These are phyloP conservation scores for Chaetodon auriga DNA, from an alignment of 2,113 vertebrate genomes.

Conservation along the genomic window DNA sequence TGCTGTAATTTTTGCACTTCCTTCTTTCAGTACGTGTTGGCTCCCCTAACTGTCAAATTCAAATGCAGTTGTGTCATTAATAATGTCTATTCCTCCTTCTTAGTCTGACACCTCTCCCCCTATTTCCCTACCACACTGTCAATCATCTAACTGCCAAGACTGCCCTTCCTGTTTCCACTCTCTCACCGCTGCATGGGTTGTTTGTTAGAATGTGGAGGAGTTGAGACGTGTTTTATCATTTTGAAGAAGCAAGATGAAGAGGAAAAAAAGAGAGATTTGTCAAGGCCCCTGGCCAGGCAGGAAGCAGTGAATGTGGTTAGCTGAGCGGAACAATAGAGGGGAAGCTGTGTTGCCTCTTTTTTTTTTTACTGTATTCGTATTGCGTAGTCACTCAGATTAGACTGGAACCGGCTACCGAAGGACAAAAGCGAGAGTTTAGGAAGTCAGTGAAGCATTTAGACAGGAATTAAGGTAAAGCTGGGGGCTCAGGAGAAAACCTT, in stretches of 20 bases:
- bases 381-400: conserved; percentile 42
- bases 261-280: neutral
- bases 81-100: neutral
- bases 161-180: neutral
- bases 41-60: neutral
- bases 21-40: conserved; percentile 42
- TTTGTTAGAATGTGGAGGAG: neutral
- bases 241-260: neutral
- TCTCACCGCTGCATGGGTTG: accelerated
- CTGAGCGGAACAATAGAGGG: conserved; percentile 66
- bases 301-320: conserved; percentile 72
- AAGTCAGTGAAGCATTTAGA: neutral
- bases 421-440: conserved; percentile 46
- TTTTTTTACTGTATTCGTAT: conserved; percentile 35
- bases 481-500: neutral
- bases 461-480: neutral
- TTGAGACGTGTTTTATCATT: neutral
- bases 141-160: neutral
- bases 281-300: conserved; percentile 51
- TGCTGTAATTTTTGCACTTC: conserved; percentile 58
- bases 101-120: neutral
- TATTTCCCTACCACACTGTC: neutral
- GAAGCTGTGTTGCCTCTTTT: conserved; percentile 55
- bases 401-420: conserved; percentile 11
- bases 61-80: neutral